A percentile compares a stretch with the other conserved stretches of the same genome.
Conservation (phyloP, 2,113 vertebrate genomes). For the Gila orcuttii region DNA sequence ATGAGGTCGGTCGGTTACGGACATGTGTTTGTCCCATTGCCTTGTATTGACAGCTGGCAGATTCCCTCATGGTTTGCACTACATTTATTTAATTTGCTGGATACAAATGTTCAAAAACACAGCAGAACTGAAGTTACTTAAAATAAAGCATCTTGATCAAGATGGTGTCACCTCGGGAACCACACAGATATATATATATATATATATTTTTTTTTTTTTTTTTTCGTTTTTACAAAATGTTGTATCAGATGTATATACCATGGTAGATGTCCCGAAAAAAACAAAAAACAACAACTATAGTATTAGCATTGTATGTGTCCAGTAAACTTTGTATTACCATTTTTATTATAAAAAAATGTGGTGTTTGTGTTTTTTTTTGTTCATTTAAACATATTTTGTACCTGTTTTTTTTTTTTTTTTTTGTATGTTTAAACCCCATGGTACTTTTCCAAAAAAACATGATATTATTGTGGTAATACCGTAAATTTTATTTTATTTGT, state of each 20-base stretch:
- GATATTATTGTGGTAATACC: neutral
- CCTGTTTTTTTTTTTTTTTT: too few relatives aligned
- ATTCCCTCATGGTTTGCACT: neutral
- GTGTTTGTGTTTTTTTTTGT: too few relatives aligned
- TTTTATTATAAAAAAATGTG: too few relatives aligned
- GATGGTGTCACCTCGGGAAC: too few relatives aligned
- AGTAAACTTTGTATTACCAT: too few relatives aligned
- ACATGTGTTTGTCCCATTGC: slow-evolving; percentile 12
- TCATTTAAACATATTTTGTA: too few relatives aligned
- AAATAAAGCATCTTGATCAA: neutral
- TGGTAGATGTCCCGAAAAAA: neutral
- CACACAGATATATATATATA: too few relatives aligned
- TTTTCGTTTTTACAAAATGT: too few relatives aligned
- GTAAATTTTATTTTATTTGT: neutral
- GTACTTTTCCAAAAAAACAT: neutral
- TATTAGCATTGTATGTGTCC: neutral
- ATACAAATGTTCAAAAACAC: neutral
- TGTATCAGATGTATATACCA: too few relatives aligned
- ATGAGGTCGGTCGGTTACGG: slow-evolving; percentile 55
- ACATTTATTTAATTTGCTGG: neutral
- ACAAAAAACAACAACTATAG: too few relatives aligned
- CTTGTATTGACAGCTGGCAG: neutral
- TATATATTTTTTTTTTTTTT: too few relatives aligned
- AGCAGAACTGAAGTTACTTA: neutral
- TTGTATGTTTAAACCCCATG: too few relatives aligned